Base-by-base conservation (phyloP, 2,113 vertebrate genomes). In the Chaetops frenatus region DNA sequence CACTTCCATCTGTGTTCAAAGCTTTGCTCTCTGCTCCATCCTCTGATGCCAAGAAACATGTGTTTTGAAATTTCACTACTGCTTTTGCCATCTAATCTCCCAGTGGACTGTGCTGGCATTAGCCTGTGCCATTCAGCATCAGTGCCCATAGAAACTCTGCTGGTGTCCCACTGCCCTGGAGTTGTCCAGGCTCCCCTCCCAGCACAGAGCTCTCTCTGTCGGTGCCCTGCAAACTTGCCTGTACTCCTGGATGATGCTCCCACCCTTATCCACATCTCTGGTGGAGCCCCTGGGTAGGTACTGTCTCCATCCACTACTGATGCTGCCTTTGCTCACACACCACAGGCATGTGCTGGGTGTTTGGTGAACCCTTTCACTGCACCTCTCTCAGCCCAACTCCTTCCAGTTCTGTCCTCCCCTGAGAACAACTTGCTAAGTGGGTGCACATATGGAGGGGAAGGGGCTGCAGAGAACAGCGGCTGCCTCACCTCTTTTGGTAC, bases 301-400 rank as follows among this genome's bases (percentile, higher is more conserved):
- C 36, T 58, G 16, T 40, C 47, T 2, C 2, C 27, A 53, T 27
- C 44, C 4, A 0, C 50, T 31, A 7, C 42, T 5, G 0, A 1
- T 70, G 50, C 71, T 83, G 72, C 64, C 20, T 61, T 81, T 40
- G 54, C 42, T 78, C 27, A 19, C 38, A 5, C 2, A 2, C 10
- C 10, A 16, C 2, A 28, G 36, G 22, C n/a, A 3, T 1, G 1
- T 5, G 0, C 47, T 66, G 62, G 16, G 12, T 3, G 0, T 72
- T 50, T 11, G n/a, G 27, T 74, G 79, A 81, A 33, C 8, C 4
- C 38, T 27, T 24, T 6, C 3, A 7, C n/a, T 54, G 38, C 66
- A 11, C 48, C 9, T 66, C 27, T 72, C 25, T 31, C 36, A 48
- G 48, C 87, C 44, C 3, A 1, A 7, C 11, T 6, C 4, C 9